Conservation (phyloP, 2,888 invertebrate genomes). For the Nemurella pictetii region DNA sequence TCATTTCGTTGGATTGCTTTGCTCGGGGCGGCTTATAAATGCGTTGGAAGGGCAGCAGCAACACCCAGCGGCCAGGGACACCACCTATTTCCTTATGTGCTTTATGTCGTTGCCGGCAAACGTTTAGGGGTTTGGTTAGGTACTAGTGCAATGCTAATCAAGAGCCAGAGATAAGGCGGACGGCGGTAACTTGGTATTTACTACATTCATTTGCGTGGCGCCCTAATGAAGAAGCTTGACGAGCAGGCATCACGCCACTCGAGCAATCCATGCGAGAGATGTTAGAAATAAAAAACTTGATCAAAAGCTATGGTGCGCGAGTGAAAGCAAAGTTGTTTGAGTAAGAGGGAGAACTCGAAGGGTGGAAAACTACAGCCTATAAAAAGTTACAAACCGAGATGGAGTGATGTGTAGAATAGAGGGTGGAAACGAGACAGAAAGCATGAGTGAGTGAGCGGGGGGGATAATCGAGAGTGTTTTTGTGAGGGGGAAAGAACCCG, state of each 20-base stretch:
- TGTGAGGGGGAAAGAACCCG: neutral
- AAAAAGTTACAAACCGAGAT: neutral
- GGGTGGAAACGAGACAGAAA: neutral
- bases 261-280: neutral
- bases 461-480: neutral
- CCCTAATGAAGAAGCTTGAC: neutral
- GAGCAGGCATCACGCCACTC: neutral
- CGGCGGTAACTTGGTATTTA: neutral
- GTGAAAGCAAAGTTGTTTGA: constrained; percentile 4
- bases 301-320: constrained; percentile 4
- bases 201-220: neutral
- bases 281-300: constrained; percentile 19
- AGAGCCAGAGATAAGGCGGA: neutral
- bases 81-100: too few species aligned
- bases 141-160: neutral
- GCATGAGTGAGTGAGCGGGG: constrained; percentile 11
- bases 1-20: neutral
- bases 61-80: neutral
- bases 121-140: too few species aligned
- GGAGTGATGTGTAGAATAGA: neutral
- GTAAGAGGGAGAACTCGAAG: neutral
- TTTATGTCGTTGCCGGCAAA: too few species aligned
- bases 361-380: constrained; percentile 6
- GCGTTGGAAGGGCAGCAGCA: neutral
- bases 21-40: neutral